Conservation (phyloP, 2,888 invertebrate species). For the Metellina segmentata region DNA sequence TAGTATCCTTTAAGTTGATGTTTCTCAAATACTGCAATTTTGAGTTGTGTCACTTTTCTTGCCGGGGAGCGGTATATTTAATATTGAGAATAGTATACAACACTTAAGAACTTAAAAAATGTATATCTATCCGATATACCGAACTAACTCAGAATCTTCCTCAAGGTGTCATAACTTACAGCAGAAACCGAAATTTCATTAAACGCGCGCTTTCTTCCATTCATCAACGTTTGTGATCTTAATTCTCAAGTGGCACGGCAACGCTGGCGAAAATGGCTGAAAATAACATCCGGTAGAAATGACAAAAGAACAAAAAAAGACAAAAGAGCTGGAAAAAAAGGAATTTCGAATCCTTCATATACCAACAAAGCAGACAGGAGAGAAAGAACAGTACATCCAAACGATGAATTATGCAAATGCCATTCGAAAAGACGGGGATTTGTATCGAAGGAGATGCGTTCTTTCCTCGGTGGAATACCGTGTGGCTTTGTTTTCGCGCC, state of each 20-base stretch:
- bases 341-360: conserved; percentile 47
- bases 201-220: conserved; percentile 12
- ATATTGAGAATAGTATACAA: too few species aligned
- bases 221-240: conserved; percentile 35
- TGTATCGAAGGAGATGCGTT: conserved; percentile 53
- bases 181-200: conserved; percentile 33
- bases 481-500: conserved; percentile 44
- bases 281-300: conserved; percentile 12
- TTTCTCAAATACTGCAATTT: too few species aligned
- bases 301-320: conserved; percentile 9
- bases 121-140: too few species aligned
- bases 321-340: conserved; percentile 9
- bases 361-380: conserved; percentile 18
- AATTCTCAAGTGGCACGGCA: conserved; percentile 31
- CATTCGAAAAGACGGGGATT: conserved; percentile 64
- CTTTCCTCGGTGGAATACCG: conserved; percentile 25
- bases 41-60: too few species aligned
- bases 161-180: not conserved
- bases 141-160: too few species aligned
- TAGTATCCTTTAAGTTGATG: too few species aligned
- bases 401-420: conserved; percentile 72
- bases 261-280: too few species aligned
- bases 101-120: too few species aligned
- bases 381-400: conserved; percentile 39
- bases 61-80: too few species aligned